Evolutionary conservation across 2,113 vertebrate genomes (phyloP), one percentile per base, ranked within the genome.

Genomic region (Grantiella picta): DNA sequence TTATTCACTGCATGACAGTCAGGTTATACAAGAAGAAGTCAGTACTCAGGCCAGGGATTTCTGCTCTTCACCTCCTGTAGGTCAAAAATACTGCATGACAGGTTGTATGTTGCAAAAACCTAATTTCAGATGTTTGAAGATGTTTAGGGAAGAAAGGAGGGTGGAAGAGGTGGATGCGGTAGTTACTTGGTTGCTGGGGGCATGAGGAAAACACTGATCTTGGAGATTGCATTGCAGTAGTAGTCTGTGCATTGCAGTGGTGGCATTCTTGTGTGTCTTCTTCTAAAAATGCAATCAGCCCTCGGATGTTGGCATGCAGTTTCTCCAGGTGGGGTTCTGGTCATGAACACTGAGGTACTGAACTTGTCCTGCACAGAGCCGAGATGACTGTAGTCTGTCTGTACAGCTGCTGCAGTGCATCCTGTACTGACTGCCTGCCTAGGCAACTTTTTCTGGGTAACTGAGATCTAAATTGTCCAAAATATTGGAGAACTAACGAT

Each of bases 251-350:
- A 15, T 70, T 75, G 56, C n/a, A 59, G 23, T 50, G 38, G 10
- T 70, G 31, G 31, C 21, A 2, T 45, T 73, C 28, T 45, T 45
- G 5, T 10, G 3, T n/a, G 36, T 56, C 10, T 20, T 90, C 0
- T 14, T 40, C 52, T 84, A 7, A 57, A 57, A 54, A 47, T 21
- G 14, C 52, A 28, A 52, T 45, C 42, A 78, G 25, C 36, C 25
- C 42, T 86, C 27, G 19, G 3, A 2, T 56, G 28, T 16, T 53
- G 38, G 33, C 10, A 1, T 33, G 8, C 1, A 0, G 1, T 31
- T 81, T 84, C 53, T 65, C 2, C 53, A 23, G 7, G 4, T 0
- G 24, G 71, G 16, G 8, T 11, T 66, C n/a, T 57, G 21, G 31
- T 50, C 4, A 0, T 11, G 45, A 29, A 1, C 23, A 2, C n/a